Conservation (phyloP, 2,113 vertebrate species). For the Phalacrocorax carbo region DNA sequence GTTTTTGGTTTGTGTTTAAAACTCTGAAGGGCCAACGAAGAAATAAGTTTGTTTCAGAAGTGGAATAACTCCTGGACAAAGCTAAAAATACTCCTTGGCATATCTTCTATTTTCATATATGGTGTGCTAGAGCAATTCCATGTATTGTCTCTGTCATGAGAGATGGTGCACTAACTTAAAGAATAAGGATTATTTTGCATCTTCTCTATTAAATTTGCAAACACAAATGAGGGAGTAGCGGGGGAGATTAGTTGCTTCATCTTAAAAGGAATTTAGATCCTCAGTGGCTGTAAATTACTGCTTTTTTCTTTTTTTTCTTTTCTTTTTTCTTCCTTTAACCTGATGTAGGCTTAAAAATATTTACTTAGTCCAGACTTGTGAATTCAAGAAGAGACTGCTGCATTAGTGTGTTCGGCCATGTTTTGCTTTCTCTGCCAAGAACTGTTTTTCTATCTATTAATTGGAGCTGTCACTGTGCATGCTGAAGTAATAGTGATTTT, state of each 20-base stretch:
- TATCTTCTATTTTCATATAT: neutral
- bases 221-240: accelerated
- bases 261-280: neutral
- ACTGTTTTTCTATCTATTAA: conserved; percentile 41
- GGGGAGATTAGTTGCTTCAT: neutral
- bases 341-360: conserved; percentile 6
- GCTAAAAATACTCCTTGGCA: neutral
- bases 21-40: neutral
- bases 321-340: neutral
- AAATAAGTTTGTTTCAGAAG: neutral
- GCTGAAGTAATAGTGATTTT: conserved; percentile 43
- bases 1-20: neutral
- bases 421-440: conserved; percentile 50
- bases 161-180: neutral
- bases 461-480: conserved; percentile 36
- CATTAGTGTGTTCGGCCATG: conserved; percentile 55
- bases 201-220: neutral
- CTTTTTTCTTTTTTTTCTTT: neutral
- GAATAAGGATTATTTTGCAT: neutral
- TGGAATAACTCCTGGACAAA: neutral
- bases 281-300: neutral
- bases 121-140: neutral
- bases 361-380: neutral
- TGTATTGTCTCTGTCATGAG: neutral
- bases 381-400: conserved; percentile 37